Percentiles rank a stretch among this genome's conserved stretches.
These are phyloP conservation scores for Agrochola lychnidis DNA, from an alignment of 2,888 invertebrate species.

Conservation along the genomic window DNA sequence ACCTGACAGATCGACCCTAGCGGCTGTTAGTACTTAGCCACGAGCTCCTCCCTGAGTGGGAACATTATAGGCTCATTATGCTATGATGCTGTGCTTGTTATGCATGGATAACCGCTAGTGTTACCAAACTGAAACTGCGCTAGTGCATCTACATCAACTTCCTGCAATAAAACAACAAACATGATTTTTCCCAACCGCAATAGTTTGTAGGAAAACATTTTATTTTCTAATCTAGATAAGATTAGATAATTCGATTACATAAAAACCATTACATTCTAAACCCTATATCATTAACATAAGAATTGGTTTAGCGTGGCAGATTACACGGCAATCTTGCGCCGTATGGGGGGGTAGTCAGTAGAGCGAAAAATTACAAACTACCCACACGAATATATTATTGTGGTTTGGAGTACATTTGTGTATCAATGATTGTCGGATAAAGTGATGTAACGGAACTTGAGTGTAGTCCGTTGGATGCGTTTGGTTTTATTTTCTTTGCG, in stretches of 20 bases:
- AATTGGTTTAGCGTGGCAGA: conserved; percentile 33
- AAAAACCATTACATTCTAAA: conserved; percentile 17
- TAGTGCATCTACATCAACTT: conserved; percentile 21
- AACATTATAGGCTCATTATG: background rate
- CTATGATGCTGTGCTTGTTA: background rate
- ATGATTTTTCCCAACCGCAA: conserved; percentile 53
- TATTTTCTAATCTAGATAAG: conserved; percentile 67
- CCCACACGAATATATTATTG: conserved; percentile 65
- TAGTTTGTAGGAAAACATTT: conserved; percentile 62
- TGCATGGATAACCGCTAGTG: background rate
- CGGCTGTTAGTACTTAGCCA: too few relatives aligned
- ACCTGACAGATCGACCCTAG: too few relatives aligned
- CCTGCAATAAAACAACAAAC: conserved; percentile 42
- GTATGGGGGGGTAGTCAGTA: conserved; percentile 62
- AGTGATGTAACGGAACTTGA: conserved; percentile 47
- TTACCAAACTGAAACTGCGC: conserved; percentile 12
- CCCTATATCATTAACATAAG: conserved; percentile 24
- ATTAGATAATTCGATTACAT: conserved; percentile 66
- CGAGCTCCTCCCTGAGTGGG: too few relatives aligned
- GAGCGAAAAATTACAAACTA: conserved; percentile 77
- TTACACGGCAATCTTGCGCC: conserved; percentile 21
- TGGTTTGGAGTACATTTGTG: conserved; percentile 59
- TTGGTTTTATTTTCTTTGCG: conserved; percentile 16
- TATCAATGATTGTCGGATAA: conserved; percentile 43
- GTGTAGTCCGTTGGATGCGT: background rate